phyloP scores from a whole-genome alignment of 1,140 invertebrate species.

The Aphelinus atriplicis region DNA sequence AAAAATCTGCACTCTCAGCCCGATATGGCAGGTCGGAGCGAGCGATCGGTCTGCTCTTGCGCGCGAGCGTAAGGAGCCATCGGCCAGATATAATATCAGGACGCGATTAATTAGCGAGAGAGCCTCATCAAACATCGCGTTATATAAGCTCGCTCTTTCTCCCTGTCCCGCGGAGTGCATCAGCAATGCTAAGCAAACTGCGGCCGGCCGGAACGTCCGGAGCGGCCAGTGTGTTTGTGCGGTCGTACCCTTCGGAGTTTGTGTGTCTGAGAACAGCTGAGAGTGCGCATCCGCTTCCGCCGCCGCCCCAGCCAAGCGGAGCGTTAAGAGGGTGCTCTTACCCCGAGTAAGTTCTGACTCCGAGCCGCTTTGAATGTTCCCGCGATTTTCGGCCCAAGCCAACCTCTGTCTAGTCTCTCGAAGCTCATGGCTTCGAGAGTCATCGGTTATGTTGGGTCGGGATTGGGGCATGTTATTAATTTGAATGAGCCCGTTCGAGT shows the following conservation, averaged over 20 bases:
- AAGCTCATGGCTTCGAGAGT: too few species aligned
- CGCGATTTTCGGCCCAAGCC: neutral
- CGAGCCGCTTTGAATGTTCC: conserved; percentile 1
- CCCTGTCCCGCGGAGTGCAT: conserved; percentile 50
- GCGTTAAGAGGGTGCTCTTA: conserved; percentile 15
- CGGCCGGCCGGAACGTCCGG: conserved; percentile 14
- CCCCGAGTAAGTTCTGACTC: conserved; percentile 10
- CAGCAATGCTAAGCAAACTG: conserved; percentile 64
- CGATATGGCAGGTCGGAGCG: conserved; percentile 13
- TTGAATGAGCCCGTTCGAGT: neutral
- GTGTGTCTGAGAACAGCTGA: neutral
- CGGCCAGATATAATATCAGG: too few species aligned
- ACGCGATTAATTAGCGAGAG: conserved; percentile 49
- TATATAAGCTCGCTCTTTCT: conserved; percentile 7
- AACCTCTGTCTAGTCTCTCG: too few species aligned
- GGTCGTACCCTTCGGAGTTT: neutral
- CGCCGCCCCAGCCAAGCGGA: too few species aligned
- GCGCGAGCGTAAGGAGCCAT: too few species aligned
- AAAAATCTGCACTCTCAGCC: conserved; percentile 35
- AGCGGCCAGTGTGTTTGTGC: neutral
- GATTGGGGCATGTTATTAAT: conserved; percentile 8
- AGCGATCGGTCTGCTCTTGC: too few species aligned
- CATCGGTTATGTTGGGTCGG: too few species aligned
- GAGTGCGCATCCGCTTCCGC: neutral
- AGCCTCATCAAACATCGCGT: conserved; percentile 32